A percentile compares a stretch with the other conserved stretches of the same genome.
These are phyloP conservation scores for Caenorhabditis drosophilae DNA, from an alignment of 2,888 invertebrate genomes.

Conservation along the genomic window DNA sequence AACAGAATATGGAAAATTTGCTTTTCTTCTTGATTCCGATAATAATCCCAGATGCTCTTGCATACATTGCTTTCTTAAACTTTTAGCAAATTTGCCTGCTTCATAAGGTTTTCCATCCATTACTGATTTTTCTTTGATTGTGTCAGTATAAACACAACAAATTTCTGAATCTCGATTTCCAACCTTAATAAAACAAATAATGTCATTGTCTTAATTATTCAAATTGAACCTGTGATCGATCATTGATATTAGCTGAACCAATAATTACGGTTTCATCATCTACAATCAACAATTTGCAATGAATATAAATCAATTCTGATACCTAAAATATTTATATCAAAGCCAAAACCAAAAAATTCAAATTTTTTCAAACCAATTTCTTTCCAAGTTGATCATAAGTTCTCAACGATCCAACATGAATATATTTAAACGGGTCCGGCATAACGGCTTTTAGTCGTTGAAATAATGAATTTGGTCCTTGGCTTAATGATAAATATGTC, in stretches of 20 bases:
- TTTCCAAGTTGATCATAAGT: slow-evolving; percentile 70
- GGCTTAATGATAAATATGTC: slow-evolving; percentile 92
- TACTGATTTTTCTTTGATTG: slow-evolving; percentile 75
- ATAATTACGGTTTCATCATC: slow-evolving; percentile 90
- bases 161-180: slow-evolving; percentile 90
- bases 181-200: too few species aligned
- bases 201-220: too few species aligned
- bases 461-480: slow-evolving; percentile 85
- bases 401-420: slow-evolving; percentile 72
- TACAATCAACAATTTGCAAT: slow-evolving; percentile 91
- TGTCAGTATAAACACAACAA: slow-evolving; percentile 80
- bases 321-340: slow-evolving; percentile 73
- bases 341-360: not conserved
- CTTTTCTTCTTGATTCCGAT: slow-evolving; percentile 69
- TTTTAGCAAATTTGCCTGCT: slow-evolving; percentile 85
- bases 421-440: slow-evolving; percentile 71
- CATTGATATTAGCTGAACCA: slow-evolving; percentile 97
- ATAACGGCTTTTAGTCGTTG: slow-evolving; percentile 69
- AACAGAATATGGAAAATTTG: slow-evolving; percentile 49
- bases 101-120: slow-evolving; percentile 84
- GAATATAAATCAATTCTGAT: slow-evolving; percentile 93
- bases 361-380: slow-evolving; percentile 61
- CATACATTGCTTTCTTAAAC: slow-evolving; percentile 84
- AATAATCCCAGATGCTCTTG: slow-evolving; percentile 84
- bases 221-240: slow-evolving; percentile 81